Conservation (phyloP, 2,113 vertebrate species). For the Astur gentilis region DNA sequence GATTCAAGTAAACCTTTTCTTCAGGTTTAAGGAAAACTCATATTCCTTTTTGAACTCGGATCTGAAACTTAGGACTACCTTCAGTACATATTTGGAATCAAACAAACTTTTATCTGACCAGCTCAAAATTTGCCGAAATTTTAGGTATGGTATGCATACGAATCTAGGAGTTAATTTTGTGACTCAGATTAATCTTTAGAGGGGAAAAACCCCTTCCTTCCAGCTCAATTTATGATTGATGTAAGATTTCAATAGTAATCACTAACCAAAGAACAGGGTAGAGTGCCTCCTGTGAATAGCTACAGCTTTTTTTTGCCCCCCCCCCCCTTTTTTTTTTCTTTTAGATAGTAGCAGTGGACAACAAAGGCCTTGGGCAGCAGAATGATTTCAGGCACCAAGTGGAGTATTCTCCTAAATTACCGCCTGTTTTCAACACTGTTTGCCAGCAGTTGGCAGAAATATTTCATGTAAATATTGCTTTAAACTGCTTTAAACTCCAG, state of each 20-base stretch:
- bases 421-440: background rate
- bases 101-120: background rate
- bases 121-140: background rate
- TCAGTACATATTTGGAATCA: background rate
- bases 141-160: background rate
- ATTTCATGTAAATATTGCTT: background rate
- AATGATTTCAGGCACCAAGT: background rate
- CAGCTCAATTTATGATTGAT: background rate
- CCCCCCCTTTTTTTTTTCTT: background rate
- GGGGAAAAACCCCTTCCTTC: background rate
- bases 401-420: background rate
- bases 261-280: background rate
- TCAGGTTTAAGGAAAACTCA: background rate
- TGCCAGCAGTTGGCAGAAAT: background rate
- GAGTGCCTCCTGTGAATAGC: background rate
- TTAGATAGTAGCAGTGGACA: background rate
- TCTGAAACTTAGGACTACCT: background rate
- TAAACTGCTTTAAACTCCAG: background rate
- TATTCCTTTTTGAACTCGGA: background rate
- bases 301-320: background rate
- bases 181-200: background rate
- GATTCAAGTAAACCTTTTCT: background rate
- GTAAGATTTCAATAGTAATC: background rate
- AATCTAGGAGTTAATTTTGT: background rate
- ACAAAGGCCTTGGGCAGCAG: background rate